phyloP scores from a whole-genome alignment of 2,888 invertebrate species.

The Drosophila setosimentum region DNA sequence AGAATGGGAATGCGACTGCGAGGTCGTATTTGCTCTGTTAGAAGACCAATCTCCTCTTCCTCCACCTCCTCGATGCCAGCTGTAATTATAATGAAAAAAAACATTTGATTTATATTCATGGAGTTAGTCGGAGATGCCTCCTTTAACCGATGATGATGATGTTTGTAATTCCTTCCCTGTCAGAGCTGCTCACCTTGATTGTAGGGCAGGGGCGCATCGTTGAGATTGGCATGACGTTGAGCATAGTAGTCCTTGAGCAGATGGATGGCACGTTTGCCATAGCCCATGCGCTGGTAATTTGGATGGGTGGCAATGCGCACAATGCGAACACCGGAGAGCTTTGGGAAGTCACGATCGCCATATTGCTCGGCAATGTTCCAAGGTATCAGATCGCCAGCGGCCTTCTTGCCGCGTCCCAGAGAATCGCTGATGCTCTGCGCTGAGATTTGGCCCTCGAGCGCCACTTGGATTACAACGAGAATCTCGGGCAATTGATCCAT shows the following conservation, averaged over 20 bases:
- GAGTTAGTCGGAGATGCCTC: not conserved
- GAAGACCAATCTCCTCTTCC: constrained; percentile 87
- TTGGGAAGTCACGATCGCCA: constrained; percentile 97
- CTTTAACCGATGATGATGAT: not conserved
- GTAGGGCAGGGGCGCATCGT: constrained; percentile 85
- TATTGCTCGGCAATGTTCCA: constrained; percentile 99
- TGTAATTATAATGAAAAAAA: not conserved
- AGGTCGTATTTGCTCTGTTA: constrained; percentile 91
- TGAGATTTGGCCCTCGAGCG: constrained; percentile 91
- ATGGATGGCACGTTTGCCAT: constrained; percentile 94
- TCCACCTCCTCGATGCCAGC: constrained; percentile 86
- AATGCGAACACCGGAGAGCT: constrained; percentile 94
- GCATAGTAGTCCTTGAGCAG: constrained; percentile 95
- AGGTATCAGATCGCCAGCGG: constrained; percentile 98
- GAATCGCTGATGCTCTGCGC: constrained; percentile 90
- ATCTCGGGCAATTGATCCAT: constrained; percentile 94
- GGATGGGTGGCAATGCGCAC: constrained; percentile 99
- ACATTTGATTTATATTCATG: not conserved
- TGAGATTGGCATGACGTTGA: constrained; percentile 90
- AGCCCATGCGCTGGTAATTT: constrained; percentile 98
- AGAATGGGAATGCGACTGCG: constrained; percentile 94
- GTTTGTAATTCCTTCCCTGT: not conserved
- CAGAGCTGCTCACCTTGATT: constrained; percentile 48
- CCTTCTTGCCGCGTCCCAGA: constrained; percentile 93
- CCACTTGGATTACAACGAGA: constrained; percentile 95